phyloP scores from a whole-genome alignment of 1,140 invertebrate species.

The Lamellibrachia luymesi region DNA sequence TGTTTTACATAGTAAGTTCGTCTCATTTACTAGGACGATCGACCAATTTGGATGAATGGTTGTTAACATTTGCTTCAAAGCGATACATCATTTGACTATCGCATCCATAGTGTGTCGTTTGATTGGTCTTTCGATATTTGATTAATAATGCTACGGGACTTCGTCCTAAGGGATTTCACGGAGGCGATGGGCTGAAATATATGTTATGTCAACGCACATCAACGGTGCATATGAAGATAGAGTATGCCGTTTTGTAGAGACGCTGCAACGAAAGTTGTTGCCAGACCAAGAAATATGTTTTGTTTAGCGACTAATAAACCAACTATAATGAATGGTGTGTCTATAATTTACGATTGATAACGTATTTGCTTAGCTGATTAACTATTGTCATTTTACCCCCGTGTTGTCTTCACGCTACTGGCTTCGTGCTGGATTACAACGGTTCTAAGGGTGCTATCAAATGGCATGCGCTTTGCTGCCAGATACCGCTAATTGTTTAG shows the following conservation, averaged over 20 bases:
- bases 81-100: not conserved
- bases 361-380: too few species aligned
- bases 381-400: too few species aligned
- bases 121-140: not conserved
- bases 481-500: too few species aligned
- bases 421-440: too few species aligned
- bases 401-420: too few species aligned
- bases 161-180: too few species aligned
- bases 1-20: too few species aligned
- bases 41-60: not conserved
- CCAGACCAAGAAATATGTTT: not conserved
- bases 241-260: not conserved
- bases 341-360: not conserved
- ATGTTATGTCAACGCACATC: too few species aligned
- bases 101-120: not conserved
- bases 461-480: too few species aligned
- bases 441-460: too few species aligned
- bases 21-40: not conserved
- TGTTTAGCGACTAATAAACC: not conserved
- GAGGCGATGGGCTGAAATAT: too few species aligned
- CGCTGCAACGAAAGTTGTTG: not conserved
- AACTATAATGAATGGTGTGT: not conserved
- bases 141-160: too few species aligned
- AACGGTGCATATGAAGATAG: not conserved
- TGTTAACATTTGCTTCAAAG: not conserved